Conservation (phyloP, 2,888 invertebrate species). For the Balanococcus diminutus region DNA sequence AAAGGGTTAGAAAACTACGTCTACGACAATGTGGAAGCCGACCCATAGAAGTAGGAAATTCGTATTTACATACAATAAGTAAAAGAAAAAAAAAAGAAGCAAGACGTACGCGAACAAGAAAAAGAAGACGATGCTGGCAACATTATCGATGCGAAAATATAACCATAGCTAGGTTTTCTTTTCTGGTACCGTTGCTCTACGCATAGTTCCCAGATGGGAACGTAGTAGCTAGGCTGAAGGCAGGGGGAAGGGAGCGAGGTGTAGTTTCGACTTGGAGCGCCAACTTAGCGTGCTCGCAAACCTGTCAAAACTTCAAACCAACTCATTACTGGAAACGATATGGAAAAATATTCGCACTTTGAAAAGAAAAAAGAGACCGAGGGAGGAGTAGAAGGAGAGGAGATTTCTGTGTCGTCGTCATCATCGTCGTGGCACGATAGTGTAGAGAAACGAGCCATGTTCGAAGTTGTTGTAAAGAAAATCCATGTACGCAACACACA, state of each 20-base stretch:
- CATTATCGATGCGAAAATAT: slow-evolving; percentile 4
- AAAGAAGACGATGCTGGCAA: background rate
- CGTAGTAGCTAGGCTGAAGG: too few species aligned
- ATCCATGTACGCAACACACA: background rate
- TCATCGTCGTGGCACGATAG: background rate
- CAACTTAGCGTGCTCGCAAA: slow-evolving; percentile 1
- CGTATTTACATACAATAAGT: slow-evolving; percentile 41
- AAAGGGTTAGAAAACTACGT: slow-evolving; percentile 3
- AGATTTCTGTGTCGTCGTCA: background rate
- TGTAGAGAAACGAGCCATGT: too few species aligned
- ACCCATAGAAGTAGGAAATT: background rate
- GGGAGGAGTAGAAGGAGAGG: background rate
- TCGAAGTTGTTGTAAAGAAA: background rate
- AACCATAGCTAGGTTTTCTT: background rate
- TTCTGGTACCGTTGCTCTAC: background rate
- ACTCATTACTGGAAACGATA: slow-evolving; percentile 38
- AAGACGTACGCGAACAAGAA: background rate
- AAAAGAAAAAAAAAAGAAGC: background rate
- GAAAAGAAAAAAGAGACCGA: background rate
- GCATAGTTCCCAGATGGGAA: slow-evolving; percentile 16
- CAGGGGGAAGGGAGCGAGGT: too few species aligned
- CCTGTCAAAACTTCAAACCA: slow-evolving; percentile 36
- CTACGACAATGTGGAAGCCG: background rate
- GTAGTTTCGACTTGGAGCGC: background rate
- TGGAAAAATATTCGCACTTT: slow-evolving; percentile 27